Evolutionary conservation across 2,797 vertebrate species (phyloP).

Genomic region (Sibirionetta formosa): DNA sequence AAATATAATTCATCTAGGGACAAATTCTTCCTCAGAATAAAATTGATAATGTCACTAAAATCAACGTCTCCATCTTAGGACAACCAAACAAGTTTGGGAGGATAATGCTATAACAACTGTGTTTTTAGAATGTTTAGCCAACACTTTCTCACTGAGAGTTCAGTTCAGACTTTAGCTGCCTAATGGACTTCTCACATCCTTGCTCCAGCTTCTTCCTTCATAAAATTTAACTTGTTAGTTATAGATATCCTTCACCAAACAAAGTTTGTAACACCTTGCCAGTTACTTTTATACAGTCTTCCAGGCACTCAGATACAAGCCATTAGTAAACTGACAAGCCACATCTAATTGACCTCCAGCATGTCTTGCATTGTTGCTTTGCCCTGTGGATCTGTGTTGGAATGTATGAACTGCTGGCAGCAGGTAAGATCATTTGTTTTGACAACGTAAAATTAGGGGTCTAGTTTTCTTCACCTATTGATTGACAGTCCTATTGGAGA

Average conservation of each 20-base stretch:
- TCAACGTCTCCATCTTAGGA: not conserved
- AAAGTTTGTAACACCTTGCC: not conserved
- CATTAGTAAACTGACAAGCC: not conserved
- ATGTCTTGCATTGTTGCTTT: not conserved
- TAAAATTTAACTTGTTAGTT: not conserved
- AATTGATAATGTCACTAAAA: not conserved
- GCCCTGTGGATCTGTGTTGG: not conserved
- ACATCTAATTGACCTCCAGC: not conserved
- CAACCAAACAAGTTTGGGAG: not conserved
- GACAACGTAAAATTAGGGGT: not conserved
- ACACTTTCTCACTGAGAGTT: not conserved
- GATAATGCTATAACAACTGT: not conserved
- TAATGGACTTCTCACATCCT: not conserved
- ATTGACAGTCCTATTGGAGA: not conserved
- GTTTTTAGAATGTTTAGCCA: not conserved
- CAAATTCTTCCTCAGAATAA: not conserved
- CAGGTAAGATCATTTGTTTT: slow-evolving; percentile 10
- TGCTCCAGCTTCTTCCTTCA: not conserved
- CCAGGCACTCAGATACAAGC: not conserved
- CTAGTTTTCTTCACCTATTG: not conserved
- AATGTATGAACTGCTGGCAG: not conserved
- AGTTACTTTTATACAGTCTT: not conserved
- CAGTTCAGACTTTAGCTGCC: not conserved
- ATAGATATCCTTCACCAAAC: not conserved
- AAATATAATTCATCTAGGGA: not conserved